Conservation (phyloP, 2,888 invertebrate genomes). For the Drosophila mulleri region DNA sequence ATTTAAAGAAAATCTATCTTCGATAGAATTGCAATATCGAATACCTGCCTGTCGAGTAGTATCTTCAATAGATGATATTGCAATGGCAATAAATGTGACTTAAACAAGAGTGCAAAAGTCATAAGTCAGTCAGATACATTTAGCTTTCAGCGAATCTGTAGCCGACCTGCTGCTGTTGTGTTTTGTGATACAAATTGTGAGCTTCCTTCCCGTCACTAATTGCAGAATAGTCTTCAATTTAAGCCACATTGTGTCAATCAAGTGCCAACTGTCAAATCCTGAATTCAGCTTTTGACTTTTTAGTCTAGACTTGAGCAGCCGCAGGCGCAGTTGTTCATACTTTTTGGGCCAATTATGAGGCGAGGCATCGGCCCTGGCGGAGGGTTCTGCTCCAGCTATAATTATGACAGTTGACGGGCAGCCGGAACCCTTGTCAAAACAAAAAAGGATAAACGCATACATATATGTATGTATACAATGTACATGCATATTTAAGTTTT, state of each 20-base stretch:
- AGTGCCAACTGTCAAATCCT: constrained; percentile 70
- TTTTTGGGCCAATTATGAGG: constrained; percentile 62
- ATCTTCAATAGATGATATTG: neutral
- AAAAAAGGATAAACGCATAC: constrained; percentile 25
- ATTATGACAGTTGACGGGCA: constrained; percentile 76
- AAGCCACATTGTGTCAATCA: constrained; percentile 38
- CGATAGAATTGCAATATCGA: too few species aligned
- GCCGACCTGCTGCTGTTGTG: neutral
- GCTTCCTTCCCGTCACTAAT: constrained; percentile 9
- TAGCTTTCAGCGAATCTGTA: neutral
- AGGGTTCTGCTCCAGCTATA: constrained; percentile 55
- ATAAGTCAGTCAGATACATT: neutral
- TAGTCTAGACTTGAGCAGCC: constrained; percentile 70
- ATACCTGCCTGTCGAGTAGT: too few species aligned
- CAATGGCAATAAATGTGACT: neutral
- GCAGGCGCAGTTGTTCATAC: constrained; percentile 54
- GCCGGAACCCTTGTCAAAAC: constrained; percentile 67
- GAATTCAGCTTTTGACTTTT: constrained; percentile 54
- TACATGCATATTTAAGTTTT: constrained; percentile 52
- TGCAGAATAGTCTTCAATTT: constrained; percentile 16
- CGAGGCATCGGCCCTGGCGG: constrained; percentile 11
- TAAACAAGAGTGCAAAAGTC: neutral
- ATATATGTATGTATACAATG: neutral
- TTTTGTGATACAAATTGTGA: constrained; percentile 9
- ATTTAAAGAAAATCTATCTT: too few species aligned